Evolutionary conservation across 2,888 invertebrate genomes (phyloP), one percentile per base, ranked within the genome.

Genomic region (Drymonia ruficornis): DNA sequence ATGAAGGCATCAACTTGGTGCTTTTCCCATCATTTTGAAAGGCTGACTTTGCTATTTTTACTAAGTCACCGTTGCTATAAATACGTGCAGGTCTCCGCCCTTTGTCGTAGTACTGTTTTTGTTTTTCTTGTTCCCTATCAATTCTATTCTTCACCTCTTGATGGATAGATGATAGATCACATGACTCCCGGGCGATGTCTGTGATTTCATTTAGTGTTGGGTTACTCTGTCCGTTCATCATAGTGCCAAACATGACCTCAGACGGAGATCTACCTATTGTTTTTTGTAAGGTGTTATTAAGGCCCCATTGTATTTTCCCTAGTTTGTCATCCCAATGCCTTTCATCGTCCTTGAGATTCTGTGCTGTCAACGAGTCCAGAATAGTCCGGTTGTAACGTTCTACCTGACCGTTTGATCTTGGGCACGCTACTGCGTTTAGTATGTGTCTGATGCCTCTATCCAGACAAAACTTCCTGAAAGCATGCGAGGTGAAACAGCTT

Each of bases 21-120:
- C 68, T 72, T 16, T 69, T 55, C 0, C 71, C 71, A 5, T 71
- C 54, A 49, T 69, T 69, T 7, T 51, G 43, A 45, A 63, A 67
- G 13, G 29, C 28, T 1, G 40, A 47, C 51, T 59, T 61, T 1
- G 60, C 61, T 2, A 70, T 59, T 63, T 65, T 68, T 2, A 72
- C 63, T 5, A 70, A 46, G 1, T 72, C 68, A 7, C 64, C 67
- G 6, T 50, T 45, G 4, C 43, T 40, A 46, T 70, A 70, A 6
- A 43, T 13, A 7, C 46, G 50, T 0, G 70, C 64, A 2, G 67
- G 63, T n/a, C 36, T 34, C 12, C 58, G 54, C 5, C 50, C 50
- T 31, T 51, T 44, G 16, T 72, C 65, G 23, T 67, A 67, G 6
- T 43, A 15, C 16, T 40, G 23, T 42, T 65, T 68, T 52, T 63